Percentiles rank a stretch among this genome's conserved stretches.
Evolutionary conservation across 2,797 vertebrate species (phyloP).

Genomic region (Sarcoramphus papa): DNA sequence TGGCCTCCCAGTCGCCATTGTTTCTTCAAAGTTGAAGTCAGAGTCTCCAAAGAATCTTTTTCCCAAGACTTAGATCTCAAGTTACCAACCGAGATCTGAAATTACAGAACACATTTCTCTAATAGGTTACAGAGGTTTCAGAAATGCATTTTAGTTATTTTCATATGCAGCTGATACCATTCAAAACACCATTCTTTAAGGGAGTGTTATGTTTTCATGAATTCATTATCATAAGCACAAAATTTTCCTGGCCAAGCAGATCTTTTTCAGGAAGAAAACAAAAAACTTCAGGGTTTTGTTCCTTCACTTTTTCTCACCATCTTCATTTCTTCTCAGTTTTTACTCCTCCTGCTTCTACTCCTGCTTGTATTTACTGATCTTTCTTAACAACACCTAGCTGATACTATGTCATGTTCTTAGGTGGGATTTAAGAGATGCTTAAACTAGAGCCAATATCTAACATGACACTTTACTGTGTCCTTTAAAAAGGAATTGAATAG

Average conservation of each 20-base stretch:
- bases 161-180: not conserved
- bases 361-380: not conserved
- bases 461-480: not conserved
- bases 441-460: not conserved
- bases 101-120: not conserved
- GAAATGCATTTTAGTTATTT: not conserved
- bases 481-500: not conserved
- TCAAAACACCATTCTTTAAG: not conserved
- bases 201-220: not conserved
- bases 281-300: not conserved
- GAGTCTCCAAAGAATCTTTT: not conserved
- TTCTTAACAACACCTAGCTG: not conserved
- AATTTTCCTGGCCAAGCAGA: not conserved
- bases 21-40: not conserved
- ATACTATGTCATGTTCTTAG: not conserved
- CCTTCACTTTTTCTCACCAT: not conserved
- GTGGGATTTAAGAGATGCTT: not conserved
- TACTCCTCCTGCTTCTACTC: not conserved
- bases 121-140: not conserved
- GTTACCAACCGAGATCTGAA: not conserved
- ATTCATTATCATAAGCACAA: not conserved
- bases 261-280: not conserved
- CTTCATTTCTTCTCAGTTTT: not conserved
- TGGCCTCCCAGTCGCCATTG: not conserved
- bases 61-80: not conserved